These are phyloP conservation scores for Odontomyia ornata DNA, from an alignment of 2,888 invertebrate genomes.

Conservation along the genomic window DNA sequence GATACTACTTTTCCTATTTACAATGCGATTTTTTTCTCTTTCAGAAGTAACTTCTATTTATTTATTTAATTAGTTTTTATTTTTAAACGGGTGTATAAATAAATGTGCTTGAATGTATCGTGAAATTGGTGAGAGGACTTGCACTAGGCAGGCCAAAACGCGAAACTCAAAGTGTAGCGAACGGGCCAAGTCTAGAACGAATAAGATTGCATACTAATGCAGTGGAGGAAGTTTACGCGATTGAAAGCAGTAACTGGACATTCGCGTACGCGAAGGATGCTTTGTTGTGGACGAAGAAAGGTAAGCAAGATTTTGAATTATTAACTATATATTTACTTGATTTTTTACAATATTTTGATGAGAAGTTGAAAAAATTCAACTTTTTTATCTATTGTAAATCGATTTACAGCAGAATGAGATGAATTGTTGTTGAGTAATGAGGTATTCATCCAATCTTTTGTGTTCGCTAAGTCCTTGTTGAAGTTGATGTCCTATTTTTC, in stretches of 20 bases:
- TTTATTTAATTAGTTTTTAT: slow-evolving; percentile 24
- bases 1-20: no score
- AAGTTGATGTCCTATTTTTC: no score
- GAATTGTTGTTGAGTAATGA: no score
- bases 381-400: neutral
- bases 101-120: slow-evolving; percentile 50
- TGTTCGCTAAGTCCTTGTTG: no score
- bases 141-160: slow-evolving; percentile 47
- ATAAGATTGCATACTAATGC: slow-evolving; percentile 66
- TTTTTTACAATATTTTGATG: neutral
- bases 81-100: slow-evolving; percentile 33
- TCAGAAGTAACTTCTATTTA: neutral
- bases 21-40: neutral
- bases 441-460: no score
- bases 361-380: neutral
- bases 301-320: slow-evolving; percentile 68
- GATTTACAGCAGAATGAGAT: neutral
- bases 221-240: slow-evolving; percentile 86
- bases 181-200: slow-evolving; percentile 46
- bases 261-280: slow-evolving; percentile 86
- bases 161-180: slow-evolving; percentile 46
- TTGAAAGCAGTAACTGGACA: slow-evolving; percentile 78
- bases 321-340: neutral
- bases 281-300: slow-evolving; percentile 95
- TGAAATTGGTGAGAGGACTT: slow-evolving; percentile 48